Conservation (phyloP, 2,888 invertebrate species). For the Drosophila kambysellisi region DNA sequence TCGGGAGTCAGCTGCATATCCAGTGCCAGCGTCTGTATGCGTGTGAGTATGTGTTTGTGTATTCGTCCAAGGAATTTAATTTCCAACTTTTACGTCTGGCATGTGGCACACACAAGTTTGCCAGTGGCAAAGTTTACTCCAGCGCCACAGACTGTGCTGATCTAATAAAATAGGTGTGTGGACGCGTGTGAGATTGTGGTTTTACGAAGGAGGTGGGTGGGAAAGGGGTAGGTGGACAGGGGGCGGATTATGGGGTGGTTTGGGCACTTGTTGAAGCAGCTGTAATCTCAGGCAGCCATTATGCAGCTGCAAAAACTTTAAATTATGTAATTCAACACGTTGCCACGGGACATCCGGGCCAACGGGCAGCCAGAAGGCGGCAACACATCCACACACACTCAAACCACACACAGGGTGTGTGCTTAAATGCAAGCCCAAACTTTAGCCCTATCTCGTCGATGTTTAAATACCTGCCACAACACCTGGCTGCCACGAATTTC, state of each 20-base stretch:
- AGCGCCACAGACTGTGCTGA: constrained; percentile 50
- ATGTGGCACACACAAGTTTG: constrained; percentile 67
- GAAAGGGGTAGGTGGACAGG: neutral
- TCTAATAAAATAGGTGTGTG: constrained; percentile 57
- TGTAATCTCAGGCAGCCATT: constrained; percentile 63
- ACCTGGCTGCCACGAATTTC: constrained; percentile 77
- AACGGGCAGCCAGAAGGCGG: constrained; percentile 49
- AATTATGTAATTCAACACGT: constrained; percentile 80
- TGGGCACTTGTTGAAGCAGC: constrained; percentile 69
- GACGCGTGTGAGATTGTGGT: constrained; percentile 27
- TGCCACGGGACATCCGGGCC: constrained; percentile 44
- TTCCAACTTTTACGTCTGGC: constrained; percentile 73
- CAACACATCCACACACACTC: constrained; percentile 21
- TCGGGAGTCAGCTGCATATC: constrained; percentile 41
- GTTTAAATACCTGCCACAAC: constrained; percentile 45
- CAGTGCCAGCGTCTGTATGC: constrained; percentile 13
- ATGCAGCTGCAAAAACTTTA: constrained; percentile 72
- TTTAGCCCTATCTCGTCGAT: constrained; percentile 39
- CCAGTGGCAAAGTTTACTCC: constrained; percentile 57
- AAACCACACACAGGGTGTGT: constrained; percentile 11
- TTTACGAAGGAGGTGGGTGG: too few species aligned
- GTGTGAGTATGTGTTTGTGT: constrained; percentile 31
- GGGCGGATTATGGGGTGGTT: neutral
- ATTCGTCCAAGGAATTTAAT: constrained; percentile 74
- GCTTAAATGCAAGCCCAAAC: constrained; percentile 45